Base-by-base conservation (phyloP, 2,797 vertebrate genomes). In the Urocyon cinereoargenteus region DNA sequence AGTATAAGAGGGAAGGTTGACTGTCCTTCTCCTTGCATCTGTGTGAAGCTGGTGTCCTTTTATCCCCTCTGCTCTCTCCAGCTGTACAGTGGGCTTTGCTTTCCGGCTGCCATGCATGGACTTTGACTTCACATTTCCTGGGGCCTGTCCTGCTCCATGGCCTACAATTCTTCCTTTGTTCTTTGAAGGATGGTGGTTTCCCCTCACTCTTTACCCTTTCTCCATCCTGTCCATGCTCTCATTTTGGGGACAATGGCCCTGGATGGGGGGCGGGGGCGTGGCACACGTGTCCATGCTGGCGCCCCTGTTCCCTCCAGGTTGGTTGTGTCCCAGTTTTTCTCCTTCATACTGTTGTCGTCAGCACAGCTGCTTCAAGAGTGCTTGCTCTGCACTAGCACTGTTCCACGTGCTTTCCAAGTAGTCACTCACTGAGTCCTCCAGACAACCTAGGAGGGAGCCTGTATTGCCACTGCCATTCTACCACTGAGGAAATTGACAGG, bases 141-240 rank as follows among this genome's bases (percentile, higher is more conserved):
- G 64, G 5, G 0, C 13, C 79, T 64, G 45, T n/a, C 57, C 24
- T 40, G 2, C 18, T 40, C 22, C 13, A 3, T 3, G 1, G 5
- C 49, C 49, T 19, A 1, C 22, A 22, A 5, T 8, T 45, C 40
- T 45, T 45, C 15, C 31, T 12, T 57, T 6, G 0, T 61, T 59
- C 64, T 40, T 34, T 59, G 24, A 45, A 61, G 49, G 57, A 75
- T n/a, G 28, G 45, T 70, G 16, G 11, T 61, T 28, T 62, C 24
- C 22, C 87, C 28, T 53, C 16, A 12, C 61, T 6, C 14, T 24
- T 19, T 13, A 34, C 22, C 16, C 7, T 53, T 55, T n/a, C 75
- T n/a, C 40, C 45, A 6, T 77, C 49, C 19, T 21, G 1, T 82
- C 53, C 34, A 6, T 28, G 36, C 40, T 31, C 36, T 26, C 81